phyloP scores from a whole-genome alignment of 2,797 vertebrate species.

The Catostomus latipinnis region DNA sequence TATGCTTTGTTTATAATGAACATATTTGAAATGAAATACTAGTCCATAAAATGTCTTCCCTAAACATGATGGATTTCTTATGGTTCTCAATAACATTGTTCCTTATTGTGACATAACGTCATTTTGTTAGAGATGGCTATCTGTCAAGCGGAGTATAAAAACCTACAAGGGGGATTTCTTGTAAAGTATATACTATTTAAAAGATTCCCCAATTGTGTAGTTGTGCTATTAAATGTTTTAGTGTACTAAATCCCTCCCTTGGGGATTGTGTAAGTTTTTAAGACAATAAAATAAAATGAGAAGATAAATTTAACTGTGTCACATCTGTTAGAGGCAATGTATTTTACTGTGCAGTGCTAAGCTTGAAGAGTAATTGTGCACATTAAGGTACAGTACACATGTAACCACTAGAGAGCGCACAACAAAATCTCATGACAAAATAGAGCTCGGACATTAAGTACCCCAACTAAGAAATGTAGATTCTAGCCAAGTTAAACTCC shows the following conservation, averaged over 20 bases:
- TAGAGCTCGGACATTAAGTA: no score
- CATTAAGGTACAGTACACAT: background rate
- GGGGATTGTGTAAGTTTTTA: constrained; percentile 99
- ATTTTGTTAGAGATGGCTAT: constrained; percentile 96
- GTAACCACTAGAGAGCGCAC: no score
- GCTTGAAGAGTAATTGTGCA: background rate
- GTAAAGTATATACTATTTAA: constrained; percentile 95
- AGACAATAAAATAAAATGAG: constrained; percentile 95
- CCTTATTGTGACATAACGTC: constrained; percentile 94
- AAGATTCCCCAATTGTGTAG: constrained; percentile 94
- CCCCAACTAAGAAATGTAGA: no score
- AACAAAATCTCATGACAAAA: no score
- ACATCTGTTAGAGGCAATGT: constrained; percentile 27
- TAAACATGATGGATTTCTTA: constrained; percentile 94
- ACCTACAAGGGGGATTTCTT: constrained; percentile 96
- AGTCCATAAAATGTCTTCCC: constrained; percentile 99
- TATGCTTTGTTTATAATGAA: constrained; percentile 94
- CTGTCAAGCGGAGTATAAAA: constrained; percentile 92
- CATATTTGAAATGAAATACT: constrained; percentile 92
- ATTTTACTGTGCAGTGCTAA: background rate
- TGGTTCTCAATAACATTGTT: constrained; percentile 96
- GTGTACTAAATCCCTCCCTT: constrained; percentile 95
- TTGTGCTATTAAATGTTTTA: constrained; percentile 97
- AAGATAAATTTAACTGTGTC: constrained; percentile 83
- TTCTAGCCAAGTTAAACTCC: no score